Percentiles rank a stretch among this genome's conserved stretches.
Conservation (phyloP, 2,797 vertebrate genomes). For the Hoplostethus mediterraneus region DNA sequence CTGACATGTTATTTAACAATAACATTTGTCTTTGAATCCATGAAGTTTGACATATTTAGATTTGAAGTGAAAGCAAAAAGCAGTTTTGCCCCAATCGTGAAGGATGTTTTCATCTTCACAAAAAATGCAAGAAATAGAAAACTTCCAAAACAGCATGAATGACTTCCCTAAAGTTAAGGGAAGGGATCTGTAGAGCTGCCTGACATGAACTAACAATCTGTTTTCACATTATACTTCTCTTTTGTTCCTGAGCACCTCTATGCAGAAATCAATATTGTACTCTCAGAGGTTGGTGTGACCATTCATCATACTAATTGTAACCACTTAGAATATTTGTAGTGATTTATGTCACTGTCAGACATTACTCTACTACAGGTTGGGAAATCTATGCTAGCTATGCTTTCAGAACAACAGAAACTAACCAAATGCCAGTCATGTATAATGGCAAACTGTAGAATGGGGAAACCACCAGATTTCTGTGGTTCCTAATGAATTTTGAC, state of each 20-base stretch:
- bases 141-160: neutral
- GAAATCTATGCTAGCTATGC: too few relatives aligned
- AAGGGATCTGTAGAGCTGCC: neutral
- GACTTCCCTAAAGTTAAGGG: neutral
- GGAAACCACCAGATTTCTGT: too few relatives aligned
- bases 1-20: constrained; percentile 12
- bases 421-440: too few relatives aligned
- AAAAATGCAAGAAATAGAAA: constrained; percentile 7
- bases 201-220: too few relatives aligned
- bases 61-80: constrained; percentile 5
- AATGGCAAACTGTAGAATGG: too few relatives aligned
- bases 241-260: neutral
- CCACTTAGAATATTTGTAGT: neutral
- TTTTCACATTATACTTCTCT: neutral
- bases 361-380: neutral
- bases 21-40: constrained; percentile 32
- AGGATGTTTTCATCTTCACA: neutral
- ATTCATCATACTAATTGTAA: constrained; percentile 29
- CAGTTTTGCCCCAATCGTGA: neutral
- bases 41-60: neutral
- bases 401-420: too few relatives aligned
- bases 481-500: too few relatives aligned
- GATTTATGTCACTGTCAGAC: constrained; percentile 4
- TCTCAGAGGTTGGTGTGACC: neutral
- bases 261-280: neutral